Evolutionary conservation across 1,140 invertebrate species (phyloP).

Genomic region (Euborellia annulipes): DNA sequence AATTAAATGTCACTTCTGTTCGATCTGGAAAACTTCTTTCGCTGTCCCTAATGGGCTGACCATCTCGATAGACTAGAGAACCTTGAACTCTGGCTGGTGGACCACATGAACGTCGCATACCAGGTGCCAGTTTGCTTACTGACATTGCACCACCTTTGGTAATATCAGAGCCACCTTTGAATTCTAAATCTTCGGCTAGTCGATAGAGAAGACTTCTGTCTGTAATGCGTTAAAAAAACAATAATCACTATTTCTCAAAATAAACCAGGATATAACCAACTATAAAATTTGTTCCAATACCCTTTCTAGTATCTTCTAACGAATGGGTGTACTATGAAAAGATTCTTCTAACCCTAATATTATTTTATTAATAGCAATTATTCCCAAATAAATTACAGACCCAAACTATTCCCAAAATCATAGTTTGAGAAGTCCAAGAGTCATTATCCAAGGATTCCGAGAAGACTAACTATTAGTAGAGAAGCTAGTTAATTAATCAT

Average conservation of each 20-base stretch:
- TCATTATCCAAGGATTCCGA: too few relatives aligned
- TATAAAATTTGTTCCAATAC: conserved; percentile 4
- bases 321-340: too few relatives aligned
- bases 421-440: too few relatives aligned
- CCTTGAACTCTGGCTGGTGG: conserved; percentile 49
- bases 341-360: too few relatives aligned
- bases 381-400: too few relatives aligned
- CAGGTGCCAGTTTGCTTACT: conserved; percentile 34
- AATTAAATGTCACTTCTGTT: conserved; percentile 64
- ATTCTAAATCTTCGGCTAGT: conserved; percentile 10
- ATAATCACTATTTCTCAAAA: conserved; percentile 14
- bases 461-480: too few relatives aligned
- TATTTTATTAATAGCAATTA: too few relatives aligned
- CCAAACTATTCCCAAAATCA: too few relatives aligned
- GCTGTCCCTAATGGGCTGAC: conserved; percentile 28
- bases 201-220: too few relatives aligned
- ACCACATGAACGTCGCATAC: conserved; percentile 38
- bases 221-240: too few relatives aligned
- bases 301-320: neutral
- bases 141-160: conserved; percentile 42
- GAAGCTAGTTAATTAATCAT: too few relatives aligned
- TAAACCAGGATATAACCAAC: neutral
- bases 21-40: conserved; percentile 49
- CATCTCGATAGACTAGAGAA: conserved; percentile 45
- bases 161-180: conserved; percentile 41